Evolutionary conservation across 2,113 vertebrate species (phyloP).

Genomic region (Oenanthe oenanthe): DNA sequence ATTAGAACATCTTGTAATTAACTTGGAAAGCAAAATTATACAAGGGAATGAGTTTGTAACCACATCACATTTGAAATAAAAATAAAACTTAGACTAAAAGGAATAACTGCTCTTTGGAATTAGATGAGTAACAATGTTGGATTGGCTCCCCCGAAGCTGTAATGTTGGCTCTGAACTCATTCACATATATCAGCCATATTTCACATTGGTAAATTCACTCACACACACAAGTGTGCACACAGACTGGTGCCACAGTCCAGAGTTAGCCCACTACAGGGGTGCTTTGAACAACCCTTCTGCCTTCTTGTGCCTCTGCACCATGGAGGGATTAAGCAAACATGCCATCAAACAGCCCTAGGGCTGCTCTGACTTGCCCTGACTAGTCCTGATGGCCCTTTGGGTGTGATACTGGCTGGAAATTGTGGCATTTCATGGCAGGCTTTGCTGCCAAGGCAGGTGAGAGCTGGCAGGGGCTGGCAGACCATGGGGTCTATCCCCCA

Average conservation of each 20-base stretch:
- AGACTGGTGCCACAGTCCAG: background rate
- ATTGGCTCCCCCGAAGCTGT: slow-evolving; percentile 40
- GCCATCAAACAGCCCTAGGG: background rate
- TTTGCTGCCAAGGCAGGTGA: background rate
- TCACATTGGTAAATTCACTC: background rate
- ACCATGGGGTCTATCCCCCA: background rate
- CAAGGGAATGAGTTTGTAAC: slow-evolving; percentile 73
- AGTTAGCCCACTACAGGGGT: background rate
- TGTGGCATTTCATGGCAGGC: background rate
- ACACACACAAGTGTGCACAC: background rate
- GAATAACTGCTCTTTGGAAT: slow-evolving; percentile 70
- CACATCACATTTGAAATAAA: slow-evolving; percentile 72
- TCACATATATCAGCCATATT: background rate
- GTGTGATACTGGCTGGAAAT: slow-evolving; percentile 26
- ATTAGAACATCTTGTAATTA: slow-evolving; percentile 76
- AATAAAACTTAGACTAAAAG: slow-evolving; percentile 71
- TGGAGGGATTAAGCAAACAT: background rate
- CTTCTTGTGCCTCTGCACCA: background rate
- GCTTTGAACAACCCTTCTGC: background rate
- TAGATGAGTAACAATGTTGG: slow-evolving; percentile 69
- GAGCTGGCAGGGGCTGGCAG: background rate
- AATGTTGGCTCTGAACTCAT: slow-evolving; percentile 18
- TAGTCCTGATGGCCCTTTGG: background rate
- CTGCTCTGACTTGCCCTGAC: slow-evolving; percentile 12
- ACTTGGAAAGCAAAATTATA: slow-evolving; percentile 75